Evolutionary conservation across 1,140 invertebrate genomes (phyloP), one percentile per base, ranked within the genome.

Genomic region (Drosophila micromelanica): DNA sequence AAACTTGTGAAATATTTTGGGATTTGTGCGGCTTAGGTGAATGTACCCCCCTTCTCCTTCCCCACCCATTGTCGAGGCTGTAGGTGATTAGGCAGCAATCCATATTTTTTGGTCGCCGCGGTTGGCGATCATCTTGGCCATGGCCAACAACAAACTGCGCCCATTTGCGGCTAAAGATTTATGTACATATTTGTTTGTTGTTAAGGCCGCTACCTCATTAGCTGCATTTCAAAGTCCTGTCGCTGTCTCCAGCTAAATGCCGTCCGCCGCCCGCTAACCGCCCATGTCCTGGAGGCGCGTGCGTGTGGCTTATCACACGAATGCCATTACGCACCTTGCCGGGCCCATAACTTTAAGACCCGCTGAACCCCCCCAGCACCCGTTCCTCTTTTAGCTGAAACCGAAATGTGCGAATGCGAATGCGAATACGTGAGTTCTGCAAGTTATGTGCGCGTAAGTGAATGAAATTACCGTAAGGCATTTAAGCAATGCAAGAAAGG

Each of bases 381-480:
- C 38, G 7, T 37, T 15, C n/a, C 9, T 17, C 17, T 17, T 60
- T 54, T 60, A 38, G 62, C 60, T 61, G 64, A 73, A 78, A 60
- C 42, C 52, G 8, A 67, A 57, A 46, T 49, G 51, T 57, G 52
- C 49, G 60, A 68, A 68, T 68, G 77, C 63, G 74, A 85, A 82
- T 87, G 84, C 69, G 84, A 90, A 90, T 90, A 90, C 85, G 85
- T 90, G 85, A 90, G 85, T 81, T 90, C 78, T 90, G 85, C 85
- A 90, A 90, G 85, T 90, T 90, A 90, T 90, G 85, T 80, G 85
- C 73, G 80, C 78, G 80, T 90, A 90, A 90, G 85, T 90, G 85
- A 90, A 90, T 90, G 86, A 90, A 90, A 90, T 90, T 90, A 90
- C 85, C 85, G 80, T 90, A 85, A 90, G 85, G 85, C 86, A 90